These are phyloP conservation scores for Palythoa grandis DNA, from an alignment of 92 coral and sea anemone genomes.

Conservation along the genomic window DNA sequence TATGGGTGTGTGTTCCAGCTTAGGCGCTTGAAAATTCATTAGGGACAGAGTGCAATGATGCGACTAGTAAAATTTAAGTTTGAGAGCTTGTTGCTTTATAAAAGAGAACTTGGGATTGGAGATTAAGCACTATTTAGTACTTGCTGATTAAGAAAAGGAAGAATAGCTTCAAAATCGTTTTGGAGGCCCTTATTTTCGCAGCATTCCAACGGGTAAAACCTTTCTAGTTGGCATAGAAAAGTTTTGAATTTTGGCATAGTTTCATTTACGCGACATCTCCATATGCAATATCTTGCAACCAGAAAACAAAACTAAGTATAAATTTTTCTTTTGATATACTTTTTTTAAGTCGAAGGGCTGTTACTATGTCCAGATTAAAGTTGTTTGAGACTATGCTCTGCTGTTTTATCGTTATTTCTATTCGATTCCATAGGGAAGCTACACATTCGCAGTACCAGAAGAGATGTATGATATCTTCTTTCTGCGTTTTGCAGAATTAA, in stretches of 20 bases:
- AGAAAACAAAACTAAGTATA: not conserved
- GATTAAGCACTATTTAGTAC: not conserved
- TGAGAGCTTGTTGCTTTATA: not conserved
- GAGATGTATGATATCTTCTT: not conserved
- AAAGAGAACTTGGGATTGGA: not conserved
- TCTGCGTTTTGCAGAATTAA: slow-evolving; percentile 16
- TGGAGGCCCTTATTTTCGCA: not conserved
- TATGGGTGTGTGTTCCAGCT: not conserved
- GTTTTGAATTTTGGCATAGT: not conserved
- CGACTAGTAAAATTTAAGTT: not conserved
- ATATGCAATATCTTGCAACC: not conserved
- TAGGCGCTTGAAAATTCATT: too few species aligned
- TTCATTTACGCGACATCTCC: not conserved
- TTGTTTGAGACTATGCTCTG: not conserved
- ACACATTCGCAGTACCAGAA: slow-evolving; percentile 20
- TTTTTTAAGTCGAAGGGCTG: not conserved
- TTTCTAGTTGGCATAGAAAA: not conserved
- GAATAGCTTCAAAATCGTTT: not conserved
- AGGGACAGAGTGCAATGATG: not conserved
- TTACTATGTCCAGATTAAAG: not conserved
- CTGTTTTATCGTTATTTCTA: not conserved
- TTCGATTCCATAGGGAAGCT: not conserved
- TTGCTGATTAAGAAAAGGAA: not conserved
- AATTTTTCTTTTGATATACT: not conserved
- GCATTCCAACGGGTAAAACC: not conserved